Conservation (phyloP, 2,888 invertebrate genomes). For the Hydraecia micacea region DNA sequence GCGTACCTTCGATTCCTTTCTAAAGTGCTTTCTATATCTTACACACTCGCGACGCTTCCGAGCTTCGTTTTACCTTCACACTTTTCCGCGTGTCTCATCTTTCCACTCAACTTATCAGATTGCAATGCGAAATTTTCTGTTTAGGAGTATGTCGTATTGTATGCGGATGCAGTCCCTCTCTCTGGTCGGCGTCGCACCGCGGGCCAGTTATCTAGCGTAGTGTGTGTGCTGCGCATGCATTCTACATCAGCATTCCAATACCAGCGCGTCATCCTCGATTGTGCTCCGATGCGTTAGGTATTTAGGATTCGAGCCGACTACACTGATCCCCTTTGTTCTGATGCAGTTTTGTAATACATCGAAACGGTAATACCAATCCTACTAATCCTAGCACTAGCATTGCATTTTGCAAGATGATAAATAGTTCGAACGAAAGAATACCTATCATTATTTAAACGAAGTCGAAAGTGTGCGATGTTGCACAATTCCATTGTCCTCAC, state of each 20-base stretch:
- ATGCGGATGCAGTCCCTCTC: slow-evolving; percentile 76
- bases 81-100: slow-evolving; percentile 79
- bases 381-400: slow-evolving; percentile 59
- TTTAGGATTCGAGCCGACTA: slow-evolving; percentile 77
- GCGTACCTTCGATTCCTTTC: slow-evolving; percentile 89
- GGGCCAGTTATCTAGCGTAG: slow-evolving; percentile 77
- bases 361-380: slow-evolving; percentile 67
- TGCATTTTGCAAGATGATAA: slow-evolving; percentile 74
- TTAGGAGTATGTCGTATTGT: slow-evolving; percentile 59
- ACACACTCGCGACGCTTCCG: slow-evolving; percentile 76
- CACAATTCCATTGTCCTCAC: slow-evolving; percentile 83
- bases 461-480: slow-evolving; percentile 81
- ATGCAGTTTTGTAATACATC: slow-evolving; percentile 71
- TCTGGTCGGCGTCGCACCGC: slow-evolving; percentile 69
- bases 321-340: slow-evolving; percentile 74
- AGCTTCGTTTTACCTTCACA: slow-evolving; percentile 80
- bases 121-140: slow-evolving; percentile 73
- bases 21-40: slow-evolving; percentile 89
- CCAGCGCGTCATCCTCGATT: slow-evolving; percentile 83
- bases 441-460: slow-evolving; percentile 76
- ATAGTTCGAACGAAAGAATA: slow-evolving; percentile 73
- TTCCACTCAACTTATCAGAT: slow-evolving; percentile 75
- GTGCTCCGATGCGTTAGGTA: slow-evolving; percentile 79
- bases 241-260: slow-evolving; percentile 86
- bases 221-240: slow-evolving; percentile 81